Conservation (phyloP, 2,888 invertebrate species). For the Phorcus lineatus region DNA sequence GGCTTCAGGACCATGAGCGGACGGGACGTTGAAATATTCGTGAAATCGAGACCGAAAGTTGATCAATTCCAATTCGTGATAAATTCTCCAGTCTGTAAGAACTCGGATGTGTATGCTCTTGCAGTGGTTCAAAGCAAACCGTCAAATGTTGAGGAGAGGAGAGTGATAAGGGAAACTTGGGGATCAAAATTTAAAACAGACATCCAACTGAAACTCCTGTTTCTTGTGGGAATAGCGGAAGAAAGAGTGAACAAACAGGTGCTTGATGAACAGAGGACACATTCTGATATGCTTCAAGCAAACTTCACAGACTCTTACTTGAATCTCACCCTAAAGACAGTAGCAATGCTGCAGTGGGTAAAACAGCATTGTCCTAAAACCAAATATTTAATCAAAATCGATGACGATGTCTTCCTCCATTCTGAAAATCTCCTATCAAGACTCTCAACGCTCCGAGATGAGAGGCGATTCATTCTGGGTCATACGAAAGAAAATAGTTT, state of each 20-base stretch:
- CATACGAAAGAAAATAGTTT: neutral
- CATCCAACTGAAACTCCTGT: neutral
- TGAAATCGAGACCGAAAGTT: no score
- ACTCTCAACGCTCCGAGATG: neutral
- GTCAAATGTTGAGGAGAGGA: neutral
- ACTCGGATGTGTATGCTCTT: neutral
- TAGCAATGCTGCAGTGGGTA: slow-evolving; percentile 5
- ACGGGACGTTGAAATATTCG: no score
- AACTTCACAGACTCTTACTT: slow-evolving; percentile 5
- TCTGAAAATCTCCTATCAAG: neutral
- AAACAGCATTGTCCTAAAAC: neutral
- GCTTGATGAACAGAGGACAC: neutral
- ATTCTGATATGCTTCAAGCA: neutral
- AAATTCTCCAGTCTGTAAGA: neutral
- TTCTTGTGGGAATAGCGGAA: neutral
- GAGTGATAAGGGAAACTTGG: neutral
- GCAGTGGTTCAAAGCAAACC: neutral
- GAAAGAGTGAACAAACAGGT: neutral
- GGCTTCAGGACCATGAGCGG: no score
- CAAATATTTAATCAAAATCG: slow-evolving; percentile 9
- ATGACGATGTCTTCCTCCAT: slow-evolving; percentile 3
- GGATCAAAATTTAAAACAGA: neutral
- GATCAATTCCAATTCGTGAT: neutral
- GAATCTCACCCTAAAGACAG: slow-evolving; percentile 5
- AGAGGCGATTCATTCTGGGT: neutral